These are phyloP conservation scores for Lithophane ornitopus DNA, from an alignment of 2,888 invertebrate species.

Conservation along the genomic window DNA sequence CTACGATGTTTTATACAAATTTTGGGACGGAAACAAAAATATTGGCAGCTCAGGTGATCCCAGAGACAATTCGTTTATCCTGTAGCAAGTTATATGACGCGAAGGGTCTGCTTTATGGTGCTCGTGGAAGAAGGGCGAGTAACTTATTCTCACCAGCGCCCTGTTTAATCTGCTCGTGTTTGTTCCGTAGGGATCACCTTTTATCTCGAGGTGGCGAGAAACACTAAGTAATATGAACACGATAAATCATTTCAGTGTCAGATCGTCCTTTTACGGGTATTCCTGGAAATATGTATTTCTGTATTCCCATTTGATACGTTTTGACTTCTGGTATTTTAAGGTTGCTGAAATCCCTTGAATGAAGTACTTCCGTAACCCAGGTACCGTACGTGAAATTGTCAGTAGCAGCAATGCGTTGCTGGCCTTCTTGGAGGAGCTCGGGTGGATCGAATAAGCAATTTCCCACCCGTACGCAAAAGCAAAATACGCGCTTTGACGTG, in stretches of 20 bases:
- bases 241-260: slow-evolving; percentile 43
- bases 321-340: not conserved
- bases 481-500: no score
- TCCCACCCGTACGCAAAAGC: no score
- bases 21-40: slow-evolving; percentile 15
- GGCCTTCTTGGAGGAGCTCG: no score
- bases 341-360: not conserved
- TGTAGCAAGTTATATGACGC: slow-evolving; percentile 52
- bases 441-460: no score
- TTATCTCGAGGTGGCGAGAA: slow-evolving; percentile 29
- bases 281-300: not conserved
- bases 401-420: no score
- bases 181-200: slow-evolving; percentile 44
- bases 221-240: slow-evolving; percentile 32
- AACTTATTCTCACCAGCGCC: slow-evolving; percentile 64
- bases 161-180: slow-evolving; percentile 56
- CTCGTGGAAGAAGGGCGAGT: slow-evolving; percentile 41
- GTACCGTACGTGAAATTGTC: no score
- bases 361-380: no score
- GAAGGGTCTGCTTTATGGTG: slow-evolving; percentile 59
- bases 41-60: slow-evolving; percentile 39
- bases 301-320: not conserved
- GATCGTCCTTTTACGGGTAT: not conserved
- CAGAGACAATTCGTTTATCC: slow-evolving; percentile 50
- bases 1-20: not conserved